A percentile compares a stretch with the other conserved stretches of the same genome.
These are phyloP conservation scores for Mastomys natalensis DNA, from an alignment of 2,113 vertebrate species.

Conservation along the genomic window DNA sequence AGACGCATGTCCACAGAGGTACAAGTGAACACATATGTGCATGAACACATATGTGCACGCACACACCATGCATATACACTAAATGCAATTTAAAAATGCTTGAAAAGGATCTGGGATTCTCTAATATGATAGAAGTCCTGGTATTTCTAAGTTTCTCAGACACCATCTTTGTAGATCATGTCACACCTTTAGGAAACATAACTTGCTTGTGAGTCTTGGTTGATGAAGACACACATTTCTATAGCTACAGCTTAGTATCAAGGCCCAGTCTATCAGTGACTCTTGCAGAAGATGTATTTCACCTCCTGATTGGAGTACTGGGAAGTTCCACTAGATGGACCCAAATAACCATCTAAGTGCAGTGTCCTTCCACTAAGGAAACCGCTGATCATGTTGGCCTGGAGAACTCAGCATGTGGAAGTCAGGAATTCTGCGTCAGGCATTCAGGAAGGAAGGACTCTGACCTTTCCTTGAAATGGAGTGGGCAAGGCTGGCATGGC, in stretches of 20 bases:
- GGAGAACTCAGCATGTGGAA: background rate
- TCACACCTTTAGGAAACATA: background rate
- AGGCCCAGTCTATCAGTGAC: background rate
- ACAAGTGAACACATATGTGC: background rate
- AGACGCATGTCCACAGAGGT: background rate
- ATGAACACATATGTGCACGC: background rate
- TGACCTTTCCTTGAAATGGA: no score
- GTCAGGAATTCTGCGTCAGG: background rate
- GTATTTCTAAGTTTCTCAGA: background rate
- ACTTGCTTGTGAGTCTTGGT: background rate
- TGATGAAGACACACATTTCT: background rate
- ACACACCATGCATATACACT: background rate
- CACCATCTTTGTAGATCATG: background rate
- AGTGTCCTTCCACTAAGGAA: background rate
- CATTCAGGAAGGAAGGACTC: background rate
- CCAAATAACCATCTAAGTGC: constrained; percentile 73
- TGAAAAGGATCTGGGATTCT: background rate
- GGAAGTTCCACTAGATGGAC: constrained; percentile 84
- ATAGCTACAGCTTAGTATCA: rapidly evolving
- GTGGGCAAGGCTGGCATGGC: no score
- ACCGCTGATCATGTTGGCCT: background rate
- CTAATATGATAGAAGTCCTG: background rate
- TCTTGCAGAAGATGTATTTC: background rate
- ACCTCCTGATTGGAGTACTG: background rate
- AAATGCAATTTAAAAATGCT: background rate